Evolutionary conservation across 2,888 invertebrate genomes (phyloP).

Genomic region (Stegana nigrithorax): DNA sequence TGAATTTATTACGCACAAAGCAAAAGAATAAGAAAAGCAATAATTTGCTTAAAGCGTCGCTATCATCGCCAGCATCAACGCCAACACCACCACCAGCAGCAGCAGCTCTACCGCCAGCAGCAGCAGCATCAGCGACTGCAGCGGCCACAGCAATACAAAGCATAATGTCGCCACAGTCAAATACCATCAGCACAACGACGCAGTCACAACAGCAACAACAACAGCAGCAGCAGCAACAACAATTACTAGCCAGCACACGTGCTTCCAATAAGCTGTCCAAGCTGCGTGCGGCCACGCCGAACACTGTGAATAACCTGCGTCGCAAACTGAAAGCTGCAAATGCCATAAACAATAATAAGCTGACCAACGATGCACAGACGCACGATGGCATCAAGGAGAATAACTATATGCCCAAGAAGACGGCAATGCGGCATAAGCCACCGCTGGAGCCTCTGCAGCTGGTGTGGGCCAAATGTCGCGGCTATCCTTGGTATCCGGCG

Average conservation of each 20-base stretch:
- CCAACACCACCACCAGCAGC: slow-evolving; percentile 50
- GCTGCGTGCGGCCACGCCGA: slow-evolving; percentile 43
- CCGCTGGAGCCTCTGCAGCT: slow-evolving; percentile 86
- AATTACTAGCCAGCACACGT: too few relatives aligned
- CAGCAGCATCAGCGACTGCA: too few relatives aligned
- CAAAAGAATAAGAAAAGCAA: too few relatives aligned
- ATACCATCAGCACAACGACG: too few relatives aligned
- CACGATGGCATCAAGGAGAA: slow-evolving; percentile 20
- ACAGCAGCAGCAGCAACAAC: slow-evolving; percentile 49
- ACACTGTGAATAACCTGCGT: slow-evolving; percentile 39
- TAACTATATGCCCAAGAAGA: slow-evolving; percentile 22
- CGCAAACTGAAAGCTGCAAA: slow-evolving; percentile 38
- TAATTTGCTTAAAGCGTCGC: too few relatives aligned
- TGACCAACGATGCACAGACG: slow-evolving; percentile 17
- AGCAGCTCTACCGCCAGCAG: too few relatives aligned
- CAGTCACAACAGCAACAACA: slow-evolving; percentile 49
- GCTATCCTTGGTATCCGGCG: slow-evolving; percentile 98
- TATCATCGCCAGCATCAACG: slow-evolving; percentile 46
- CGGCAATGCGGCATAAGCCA: slow-evolving; percentile 52
- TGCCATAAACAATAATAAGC: slow-evolving; percentile 33
- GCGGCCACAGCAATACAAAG: too few relatives aligned
- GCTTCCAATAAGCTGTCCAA: slow-evolving; percentile 32
- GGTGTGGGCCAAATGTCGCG: slow-evolving; percentile 96
- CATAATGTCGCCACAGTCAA: too few relatives aligned
- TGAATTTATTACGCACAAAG: too few relatives aligned